Conservation (phyloP, 2,113 vertebrate species). For the Amblyornis subalaris region DNA sequence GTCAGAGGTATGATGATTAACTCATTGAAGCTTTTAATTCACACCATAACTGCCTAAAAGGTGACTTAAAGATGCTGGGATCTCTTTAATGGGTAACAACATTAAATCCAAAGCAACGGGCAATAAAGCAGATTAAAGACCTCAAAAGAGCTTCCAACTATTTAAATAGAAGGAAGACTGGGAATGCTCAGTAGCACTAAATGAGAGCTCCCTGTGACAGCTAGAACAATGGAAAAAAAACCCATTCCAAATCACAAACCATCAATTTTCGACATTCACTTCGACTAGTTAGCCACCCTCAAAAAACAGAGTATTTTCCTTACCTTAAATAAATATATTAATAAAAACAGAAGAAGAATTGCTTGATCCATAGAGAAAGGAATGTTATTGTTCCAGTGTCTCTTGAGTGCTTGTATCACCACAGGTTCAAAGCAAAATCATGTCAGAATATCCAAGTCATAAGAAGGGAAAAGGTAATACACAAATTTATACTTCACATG, state of each 20-base stretch:
- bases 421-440: background rate
- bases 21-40: background rate
- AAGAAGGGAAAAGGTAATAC: background rate
- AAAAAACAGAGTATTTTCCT: background rate
- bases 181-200: background rate
- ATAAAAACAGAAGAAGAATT: slow-evolving; percentile 58
- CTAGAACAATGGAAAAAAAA: rapidly evolving
- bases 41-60: background rate
- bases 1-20: background rate
- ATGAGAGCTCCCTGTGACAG: background rate
- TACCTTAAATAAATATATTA: slow-evolving; percentile 69
- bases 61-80: background rate
- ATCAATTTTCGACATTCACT: background rate
- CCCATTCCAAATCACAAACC: background rate
- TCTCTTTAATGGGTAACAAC: background rate
- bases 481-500: background rate
- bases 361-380: slow-evolving; percentile 62
- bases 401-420: background rate
- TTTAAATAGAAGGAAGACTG: background rate
- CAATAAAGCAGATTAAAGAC: background rate
- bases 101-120: background rate
- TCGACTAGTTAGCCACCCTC: background rate
- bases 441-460: background rate
- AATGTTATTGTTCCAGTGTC: background rate
- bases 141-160: background rate